Percentiles rank a stretch among this genome's conserved stretches.
Conservation (phyloP, 2,113 vertebrate genomes). For the Polypterus bichir region DNA sequence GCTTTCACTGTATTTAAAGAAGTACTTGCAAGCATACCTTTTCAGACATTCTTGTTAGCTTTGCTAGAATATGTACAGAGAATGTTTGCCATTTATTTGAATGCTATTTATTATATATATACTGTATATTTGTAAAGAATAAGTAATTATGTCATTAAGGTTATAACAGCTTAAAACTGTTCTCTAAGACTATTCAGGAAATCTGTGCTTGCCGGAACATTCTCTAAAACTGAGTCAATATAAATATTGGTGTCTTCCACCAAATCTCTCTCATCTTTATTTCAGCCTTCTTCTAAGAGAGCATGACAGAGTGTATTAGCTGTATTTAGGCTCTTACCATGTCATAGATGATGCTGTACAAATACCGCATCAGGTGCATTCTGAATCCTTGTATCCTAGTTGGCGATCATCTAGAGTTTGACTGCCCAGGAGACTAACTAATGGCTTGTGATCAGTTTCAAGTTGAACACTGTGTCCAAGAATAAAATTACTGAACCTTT, state of each 20-base stretch:
- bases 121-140: no score
- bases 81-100: no score
- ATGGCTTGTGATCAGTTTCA: no score
- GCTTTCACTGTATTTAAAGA: no score
- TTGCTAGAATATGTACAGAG: no score
- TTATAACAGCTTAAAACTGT: conserved; percentile 5
- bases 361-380: conserved; percentile 1
- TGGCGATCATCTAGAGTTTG: no score
- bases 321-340: conserved; percentile 9
- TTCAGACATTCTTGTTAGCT: no score
- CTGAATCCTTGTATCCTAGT: background rate
- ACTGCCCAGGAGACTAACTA: no score
- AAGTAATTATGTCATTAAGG: no score
- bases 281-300: background rate
- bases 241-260: conserved; percentile 17
- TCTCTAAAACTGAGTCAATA: conserved; percentile 3
- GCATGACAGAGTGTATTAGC: conserved; percentile 6
- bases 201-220: conserved; percentile 1
- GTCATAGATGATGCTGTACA: no score
- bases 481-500: background rate
- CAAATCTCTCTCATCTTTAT: background rate
- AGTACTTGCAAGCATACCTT: no score
- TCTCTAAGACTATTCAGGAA: background rate
- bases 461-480: background rate
- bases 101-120: no score